Base-by-base conservation (phyloP, 2,888 invertebrate genomes). In the Zygaena filipendulae region DNA sequence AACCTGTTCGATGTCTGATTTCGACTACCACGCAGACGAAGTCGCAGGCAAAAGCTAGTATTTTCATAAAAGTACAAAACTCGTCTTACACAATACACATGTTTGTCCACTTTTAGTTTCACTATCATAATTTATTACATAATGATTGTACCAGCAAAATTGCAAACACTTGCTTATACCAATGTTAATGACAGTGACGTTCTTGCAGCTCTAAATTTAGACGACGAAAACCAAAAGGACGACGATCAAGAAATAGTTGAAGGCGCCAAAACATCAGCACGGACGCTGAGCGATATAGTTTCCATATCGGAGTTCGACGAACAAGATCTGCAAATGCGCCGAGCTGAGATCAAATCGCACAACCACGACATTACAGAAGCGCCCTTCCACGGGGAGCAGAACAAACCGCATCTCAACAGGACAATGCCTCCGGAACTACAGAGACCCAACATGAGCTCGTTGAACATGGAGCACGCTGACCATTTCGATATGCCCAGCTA, bases 301-400 rank as follows among this genome's bases (percentile, higher is more conserved):
- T 89, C 89, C 1, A 85, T 90, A 52, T 85, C 88, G 0, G 90
- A 90, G 40, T 85, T 84, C 34, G 88, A 88, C 36, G 88, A 88
- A 42, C 82, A 84, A 26, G 87, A 87, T 47, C 47, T 72, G 27
- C 75, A 84, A 30, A 82, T 82, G 56, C 67, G 84, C 4, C 59
- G 68, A 32, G 79, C 81, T 1, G 83, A 82, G 31, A 39, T 69
- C 4, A 67, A 59, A 41, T 52, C 51, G 1, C 68, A 66, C 1
- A 68, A 69, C 21, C 36, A 49, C 3, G 71, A 57, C 34, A 29
- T 66, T 2, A 40, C 51, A 0, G 62, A 47, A 4, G 49, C 52
- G 6, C 63, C 52, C 2, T 53, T 43, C 27, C 40, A 40, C 1
- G 45, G 52, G 4, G 58, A 56, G 5, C 43, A 36, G 5, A 48